A percentile compares a stretch with the other conserved stretches of the same genome.
Evolutionary conservation across 1,140 invertebrate species (phyloP).

Genomic region (Chlorops oryzae): DNA sequence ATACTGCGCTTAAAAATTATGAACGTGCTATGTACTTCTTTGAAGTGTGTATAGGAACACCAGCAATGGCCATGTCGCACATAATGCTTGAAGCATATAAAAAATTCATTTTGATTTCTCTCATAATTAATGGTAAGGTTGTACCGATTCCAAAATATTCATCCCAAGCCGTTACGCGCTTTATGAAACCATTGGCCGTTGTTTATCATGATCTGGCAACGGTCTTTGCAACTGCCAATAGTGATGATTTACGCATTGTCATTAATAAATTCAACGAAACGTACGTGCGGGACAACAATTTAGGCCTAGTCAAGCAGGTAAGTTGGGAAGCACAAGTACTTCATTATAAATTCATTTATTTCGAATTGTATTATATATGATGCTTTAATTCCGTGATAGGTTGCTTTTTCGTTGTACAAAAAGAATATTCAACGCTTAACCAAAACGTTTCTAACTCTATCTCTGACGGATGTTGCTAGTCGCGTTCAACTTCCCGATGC

Average conservation of each 20-base stretch:
- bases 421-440: slow-evolving; percentile 96
- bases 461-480: slow-evolving; percentile 86
- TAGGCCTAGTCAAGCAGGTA: slow-evolving; percentile 73
- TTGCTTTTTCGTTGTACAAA: slow-evolving; percentile 83
- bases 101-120: slow-evolving; percentile 87
- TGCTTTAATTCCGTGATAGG: slow-evolving; percentile 51
- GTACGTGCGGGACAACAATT: slow-evolving; percentile 78
- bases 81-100: slow-evolving; percentile 97
- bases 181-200: slow-evolving; percentile 84
- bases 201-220: slow-evolving; percentile 87
- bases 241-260: slow-evolving; percentile 61
- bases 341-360: slow-evolving; percentile 1
- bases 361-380: neutral
- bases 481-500: slow-evolving; percentile 78
- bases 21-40: slow-evolving; percentile 90
- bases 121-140: slow-evolving; percentile 87
- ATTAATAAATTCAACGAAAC: slow-evolving; percentile 75
- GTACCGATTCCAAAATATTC: slow-evolving; percentile 81
- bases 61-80: slow-evolving; percentile 87
- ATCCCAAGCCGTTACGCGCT: slow-evolving; percentile 80
- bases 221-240: slow-evolving; percentile 71
- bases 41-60: slow-evolving; percentile 90
- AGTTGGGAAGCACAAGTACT: slow-evolving; percentile 3
- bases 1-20: slow-evolving; percentile 86
- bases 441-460: slow-evolving; percentile 94